Evolutionary conservation across 2,888 invertebrate species (phyloP).

Genomic region (Chironomus riparius): DNA sequence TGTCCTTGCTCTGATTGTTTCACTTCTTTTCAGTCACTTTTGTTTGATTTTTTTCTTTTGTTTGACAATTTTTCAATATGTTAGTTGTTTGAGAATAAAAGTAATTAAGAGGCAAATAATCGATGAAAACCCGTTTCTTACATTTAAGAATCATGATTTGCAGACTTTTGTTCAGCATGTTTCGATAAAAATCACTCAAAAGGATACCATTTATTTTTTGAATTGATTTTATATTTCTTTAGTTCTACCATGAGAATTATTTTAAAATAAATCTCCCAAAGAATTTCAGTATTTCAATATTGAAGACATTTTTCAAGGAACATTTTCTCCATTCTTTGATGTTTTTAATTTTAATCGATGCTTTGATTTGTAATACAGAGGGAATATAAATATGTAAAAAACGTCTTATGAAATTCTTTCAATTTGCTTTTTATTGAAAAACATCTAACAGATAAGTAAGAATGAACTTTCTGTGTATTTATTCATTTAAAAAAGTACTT

Average conservation of each 20-base stretch:
- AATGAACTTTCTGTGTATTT: too few species aligned
- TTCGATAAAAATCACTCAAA: not conserved
- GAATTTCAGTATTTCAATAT: not conserved
- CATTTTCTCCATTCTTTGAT: too few species aligned
- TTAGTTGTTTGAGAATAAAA: slow-evolving; percentile 17
- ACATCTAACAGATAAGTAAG: too few species aligned
- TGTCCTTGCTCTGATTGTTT: slow-evolving; percentile 21
- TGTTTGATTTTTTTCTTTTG: slow-evolving; percentile 11
- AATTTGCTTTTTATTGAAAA: too few species aligned
- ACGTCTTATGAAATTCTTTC: too few species aligned
- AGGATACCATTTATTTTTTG: not conserved
- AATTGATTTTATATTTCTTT: not conserved
- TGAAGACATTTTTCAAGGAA: too few species aligned
- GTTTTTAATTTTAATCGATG: too few species aligned
- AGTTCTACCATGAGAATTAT: not conserved
- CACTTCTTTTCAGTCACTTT: slow-evolving; percentile 1
- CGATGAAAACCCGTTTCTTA: slow-evolving; percentile 18
- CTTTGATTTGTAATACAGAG: too few species aligned
- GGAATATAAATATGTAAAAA: too few species aligned
- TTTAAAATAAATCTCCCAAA: not conserved
- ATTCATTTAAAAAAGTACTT: too few species aligned
- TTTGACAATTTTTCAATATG: slow-evolving; percentile 8
- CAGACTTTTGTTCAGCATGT: not conserved
- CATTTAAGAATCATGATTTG: not conserved
- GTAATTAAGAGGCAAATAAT: slow-evolving; percentile 8